Base-by-base conservation (phyloP, 2,888 invertebrate genomes). In the Apantesis nais region DNA sequence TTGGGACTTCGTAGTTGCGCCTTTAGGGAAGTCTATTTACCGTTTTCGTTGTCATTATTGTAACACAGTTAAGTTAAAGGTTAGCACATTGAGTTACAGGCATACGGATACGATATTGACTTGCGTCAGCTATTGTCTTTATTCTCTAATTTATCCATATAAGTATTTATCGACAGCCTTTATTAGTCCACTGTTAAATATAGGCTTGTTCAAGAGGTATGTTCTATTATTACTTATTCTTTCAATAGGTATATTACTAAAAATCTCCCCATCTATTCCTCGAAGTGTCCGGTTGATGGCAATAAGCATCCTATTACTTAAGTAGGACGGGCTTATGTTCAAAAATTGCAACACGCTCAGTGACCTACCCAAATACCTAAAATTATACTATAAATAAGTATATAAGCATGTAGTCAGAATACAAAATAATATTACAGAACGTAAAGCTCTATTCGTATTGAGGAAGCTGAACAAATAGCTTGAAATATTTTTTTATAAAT, bases 1-100 rank as follows among this genome's bases (percentile, higher is more conserved):
- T 41, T 37, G 7, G 37, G 78, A 74, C 68, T 78, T 75, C 67
- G 58, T 72, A 75, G 75, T 77, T 73, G 61, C 37, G 66, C 39
- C 80, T 67, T 71, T 11, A 11, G 75, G 63, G 78, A 73, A 70
- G 63, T 58, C 70, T 73, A 66, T 76, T 72, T 58, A 55, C 12
- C 31, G 58, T 12, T 67, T 66, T 67, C 31, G 44, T 66, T 66
- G 16, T 55, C 55, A 55, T 63, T 63, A 31, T 63, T 44, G 63
- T 31, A 63, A 44, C 29, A 31, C 12, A 44, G 2, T 63, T 29
- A 58, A 16, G n/a, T n/a, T n/a, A n/a, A 29, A 25, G 14, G 16
- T 22, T 52, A 2, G 11, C 11, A 52, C 48, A n/a, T 22, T 19
- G 34, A 34, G 3, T 34, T 34, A 34, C 34, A 34, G 34, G 34